phyloP scores from a whole-genome alignment of 2,888 invertebrate species.

The Ectemnius lituratus region DNA sequence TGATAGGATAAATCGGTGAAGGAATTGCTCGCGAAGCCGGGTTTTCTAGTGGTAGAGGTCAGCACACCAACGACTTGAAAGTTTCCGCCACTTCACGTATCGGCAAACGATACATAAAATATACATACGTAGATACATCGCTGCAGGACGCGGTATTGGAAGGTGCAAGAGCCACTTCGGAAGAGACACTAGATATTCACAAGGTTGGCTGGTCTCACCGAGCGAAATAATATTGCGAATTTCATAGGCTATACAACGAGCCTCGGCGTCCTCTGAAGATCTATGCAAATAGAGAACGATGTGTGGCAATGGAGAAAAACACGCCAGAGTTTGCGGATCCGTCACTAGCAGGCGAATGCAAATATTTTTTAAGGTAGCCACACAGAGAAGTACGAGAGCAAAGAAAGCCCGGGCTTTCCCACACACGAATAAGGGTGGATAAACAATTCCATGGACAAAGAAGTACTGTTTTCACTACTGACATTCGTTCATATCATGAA shows the following conservation, averaged over 20 bases:
- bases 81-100: conserved; percentile 37
- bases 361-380: conserved; percentile 65
- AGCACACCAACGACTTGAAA: neutral
- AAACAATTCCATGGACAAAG: neutral
- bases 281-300: conserved; percentile 64
- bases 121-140: conserved; percentile 35
- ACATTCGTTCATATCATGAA: neutral
- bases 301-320: conserved; percentile 56
- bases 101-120: conserved; percentile 44
- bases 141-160: neutral
- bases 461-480: neutral
- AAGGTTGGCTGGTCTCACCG: conserved; percentile 21
- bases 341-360: conserved; percentile 66
- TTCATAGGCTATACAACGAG: conserved; percentile 48
- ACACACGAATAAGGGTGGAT: conserved; percentile 30
- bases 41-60: no score
- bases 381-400: conserved; percentile 24
- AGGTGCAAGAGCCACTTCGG: conserved; percentile 31
- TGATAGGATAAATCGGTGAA: no score
- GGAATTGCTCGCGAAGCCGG: no score
- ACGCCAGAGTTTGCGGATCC: conserved; percentile 54
- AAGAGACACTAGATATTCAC: conserved; percentile 47
- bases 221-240: conserved; percentile 60
- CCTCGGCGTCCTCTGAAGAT: conserved; percentile 55
- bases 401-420: conserved; percentile 29